These are phyloP conservation scores for Capitulum mitella DNA, from an alignment of 2,888 invertebrate genomes.

Conservation along the genomic window DNA sequence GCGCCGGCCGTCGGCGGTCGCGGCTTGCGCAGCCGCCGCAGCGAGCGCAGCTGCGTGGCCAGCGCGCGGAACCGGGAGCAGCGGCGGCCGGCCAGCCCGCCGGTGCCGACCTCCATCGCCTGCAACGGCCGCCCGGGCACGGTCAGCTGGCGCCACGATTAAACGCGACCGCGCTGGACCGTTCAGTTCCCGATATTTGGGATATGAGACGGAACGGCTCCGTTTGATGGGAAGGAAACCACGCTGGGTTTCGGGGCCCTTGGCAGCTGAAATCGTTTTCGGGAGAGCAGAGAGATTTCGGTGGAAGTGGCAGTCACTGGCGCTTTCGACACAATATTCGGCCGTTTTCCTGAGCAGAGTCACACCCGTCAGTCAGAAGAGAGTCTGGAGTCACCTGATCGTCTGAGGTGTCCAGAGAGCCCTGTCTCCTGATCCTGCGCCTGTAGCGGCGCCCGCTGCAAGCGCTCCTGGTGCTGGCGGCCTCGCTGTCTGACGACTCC, in stretches of 20 bases:
- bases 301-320: too few species aligned
- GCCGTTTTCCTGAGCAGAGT: too few species aligned
- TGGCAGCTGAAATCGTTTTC: too few species aligned
- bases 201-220: too few species aligned
- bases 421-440: conserved; percentile 6
- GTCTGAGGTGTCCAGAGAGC: conserved; percentile 11
- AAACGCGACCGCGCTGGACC: too few species aligned
- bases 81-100: not conserved
- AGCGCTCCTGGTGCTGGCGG: not conserved
- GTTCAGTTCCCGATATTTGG: too few species aligned
- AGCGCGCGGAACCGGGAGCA: not conserved
- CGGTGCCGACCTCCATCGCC: not conserved
- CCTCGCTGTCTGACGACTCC: conserved; percentile 4
- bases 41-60: conserved; percentile 8
- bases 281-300: too few species aligned
- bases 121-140: not conserved
- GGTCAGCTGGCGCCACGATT: not conserved
- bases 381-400: conserved; percentile 16
- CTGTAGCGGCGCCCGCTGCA: not conserved
- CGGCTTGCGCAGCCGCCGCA: not conserved
- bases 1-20: not conserved
- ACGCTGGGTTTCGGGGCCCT: too few species aligned
- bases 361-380: too few species aligned
- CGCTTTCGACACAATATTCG: too few species aligned
- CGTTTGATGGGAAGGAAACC: too few species aligned